Conservation (phyloP, 1,140 invertebrate genomes). For the Asbolus verrucosus region DNA sequence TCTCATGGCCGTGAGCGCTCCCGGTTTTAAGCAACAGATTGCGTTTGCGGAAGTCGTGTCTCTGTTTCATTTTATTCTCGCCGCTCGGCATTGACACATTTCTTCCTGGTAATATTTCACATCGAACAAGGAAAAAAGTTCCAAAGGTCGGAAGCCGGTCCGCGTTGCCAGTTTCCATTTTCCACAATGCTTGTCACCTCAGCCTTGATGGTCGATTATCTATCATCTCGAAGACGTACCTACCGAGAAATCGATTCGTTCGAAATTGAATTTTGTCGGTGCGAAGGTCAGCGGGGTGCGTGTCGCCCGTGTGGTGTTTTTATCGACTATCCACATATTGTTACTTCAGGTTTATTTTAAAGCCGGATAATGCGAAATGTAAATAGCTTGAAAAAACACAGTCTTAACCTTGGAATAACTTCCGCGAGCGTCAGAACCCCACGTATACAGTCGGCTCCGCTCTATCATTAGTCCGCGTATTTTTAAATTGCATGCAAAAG, state of each 20-base stretch:
- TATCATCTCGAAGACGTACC: too few species aligned
- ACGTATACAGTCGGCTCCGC: slow-evolving; percentile 43
- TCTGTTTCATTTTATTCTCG: slow-evolving; percentile 11
- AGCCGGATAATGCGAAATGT: slow-evolving; percentile 57
- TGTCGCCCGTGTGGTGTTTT: too few species aligned
- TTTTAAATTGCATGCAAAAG: slow-evolving; percentile 46
- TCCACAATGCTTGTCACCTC: too few species aligned
- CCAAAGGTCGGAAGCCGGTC: slow-evolving; percentile 11
- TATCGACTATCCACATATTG: too few species aligned
- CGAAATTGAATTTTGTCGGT: background rate
- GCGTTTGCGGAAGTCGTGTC: slow-evolving; percentile 38
- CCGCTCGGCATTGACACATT: slow-evolving; percentile 56
- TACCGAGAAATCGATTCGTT: too few species aligned
- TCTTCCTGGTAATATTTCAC: slow-evolving; percentile 54
- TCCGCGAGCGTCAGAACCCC: slow-evolving; percentile 55
- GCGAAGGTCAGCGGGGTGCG: background rate
- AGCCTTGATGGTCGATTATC: too few species aligned
- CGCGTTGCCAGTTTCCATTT: slow-evolving; percentile 2
- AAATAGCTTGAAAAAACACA: slow-evolving; percentile 51
- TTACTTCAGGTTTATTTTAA: slow-evolving; percentile 19
- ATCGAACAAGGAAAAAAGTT: background rate
- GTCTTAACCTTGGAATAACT: slow-evolving; percentile 54
- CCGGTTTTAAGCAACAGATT: slow-evolving; percentile 21
- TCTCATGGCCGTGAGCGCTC: too few species aligned
- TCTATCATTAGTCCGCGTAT: slow-evolving; percentile 49